Percentiles rank a stretch among this genome's conserved stretches.
phyloP scores from a whole-genome alignment of 2,113 vertebrate genomes.

The Anser cygnoides region DNA sequence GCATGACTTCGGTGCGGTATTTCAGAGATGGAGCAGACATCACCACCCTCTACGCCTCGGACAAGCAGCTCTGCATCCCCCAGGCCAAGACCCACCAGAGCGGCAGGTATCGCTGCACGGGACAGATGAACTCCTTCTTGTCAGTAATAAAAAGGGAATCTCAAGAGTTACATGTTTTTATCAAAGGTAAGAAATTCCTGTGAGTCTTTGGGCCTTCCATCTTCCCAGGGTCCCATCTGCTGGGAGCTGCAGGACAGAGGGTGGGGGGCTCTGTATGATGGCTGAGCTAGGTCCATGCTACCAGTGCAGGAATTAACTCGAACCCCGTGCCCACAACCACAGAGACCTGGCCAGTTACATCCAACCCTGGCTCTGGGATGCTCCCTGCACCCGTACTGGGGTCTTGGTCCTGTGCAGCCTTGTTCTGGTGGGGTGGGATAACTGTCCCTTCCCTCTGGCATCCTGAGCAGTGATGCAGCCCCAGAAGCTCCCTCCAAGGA shows the following conservation, averaged over 20 bases:
- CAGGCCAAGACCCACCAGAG: not conserved
- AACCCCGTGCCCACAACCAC: not conserved
- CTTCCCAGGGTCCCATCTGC: not conserved
- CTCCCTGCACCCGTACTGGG: not conserved
- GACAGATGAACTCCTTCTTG: not conserved
- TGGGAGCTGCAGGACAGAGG: not conserved
- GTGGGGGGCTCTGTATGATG: not conserved
- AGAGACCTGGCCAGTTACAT: no score
- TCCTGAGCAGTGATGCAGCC: not conserved
- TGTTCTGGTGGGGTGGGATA: no score
- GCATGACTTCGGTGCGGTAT: not conserved
- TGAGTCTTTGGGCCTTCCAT: not conserved
- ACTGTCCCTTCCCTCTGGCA: not conserved
- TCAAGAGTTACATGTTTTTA: not conserved
- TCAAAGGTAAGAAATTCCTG: not conserved
- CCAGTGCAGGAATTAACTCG: not conserved
- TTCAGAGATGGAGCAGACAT: not conserved
- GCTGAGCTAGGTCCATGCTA: not conserved
- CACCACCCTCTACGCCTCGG: fast-evolving
- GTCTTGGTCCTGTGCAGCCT: not conserved
- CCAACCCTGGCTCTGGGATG: not conserved
- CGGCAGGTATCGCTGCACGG: not conserved
- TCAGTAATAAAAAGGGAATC: not conserved
- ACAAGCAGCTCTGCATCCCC: not conserved
- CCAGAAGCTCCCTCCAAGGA: not conserved